A percentile compares a stretch with the other conserved stretches of the same genome.
These are phyloP conservation scores for Athene noctua DNA, from an alignment of 2,113 vertebrate genomes.

Conservation along the genomic window DNA sequence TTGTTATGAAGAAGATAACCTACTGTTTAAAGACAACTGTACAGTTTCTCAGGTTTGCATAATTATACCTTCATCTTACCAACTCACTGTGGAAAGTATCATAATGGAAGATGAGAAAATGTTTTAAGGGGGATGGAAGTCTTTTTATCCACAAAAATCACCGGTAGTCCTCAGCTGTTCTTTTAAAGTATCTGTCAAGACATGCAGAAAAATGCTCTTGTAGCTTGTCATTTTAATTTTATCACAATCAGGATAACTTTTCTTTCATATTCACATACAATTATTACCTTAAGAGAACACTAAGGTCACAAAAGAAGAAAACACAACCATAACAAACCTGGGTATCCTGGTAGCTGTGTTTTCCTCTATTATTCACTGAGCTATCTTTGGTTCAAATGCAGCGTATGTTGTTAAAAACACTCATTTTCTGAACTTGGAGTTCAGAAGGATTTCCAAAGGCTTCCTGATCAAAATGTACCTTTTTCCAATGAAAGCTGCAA, in stretches of 20 bases:
- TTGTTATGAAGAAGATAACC: neutral
- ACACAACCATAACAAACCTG: neutral
- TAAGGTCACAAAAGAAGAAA: neutral
- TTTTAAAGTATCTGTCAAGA: constrained; percentile 13
- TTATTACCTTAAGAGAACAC: neutral
- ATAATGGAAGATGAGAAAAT: neutral
- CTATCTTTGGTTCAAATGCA: neutral
- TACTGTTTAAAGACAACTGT: neutral
- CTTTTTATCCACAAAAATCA: neutral
- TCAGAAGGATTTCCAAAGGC: neutral
- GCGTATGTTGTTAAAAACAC: neutral
- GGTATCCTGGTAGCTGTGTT: neutral
- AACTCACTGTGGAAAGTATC: neutral
- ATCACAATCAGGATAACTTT: neutral
- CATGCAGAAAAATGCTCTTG: neutral
- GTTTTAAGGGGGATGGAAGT: neutral
- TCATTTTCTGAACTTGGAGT: neutral
- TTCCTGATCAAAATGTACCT: neutral
- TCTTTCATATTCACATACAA: neutral
- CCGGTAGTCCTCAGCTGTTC: neutral
- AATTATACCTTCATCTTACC: constrained; percentile 2
- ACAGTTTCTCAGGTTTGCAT: neutral
- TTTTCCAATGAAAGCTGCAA: neutral
- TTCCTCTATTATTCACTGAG: neutral
- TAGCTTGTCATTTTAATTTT: neutral